A percentile compares a stretch with the other conserved stretches of the same genome.
phyloP scores from a whole-genome alignment of 2,113 vertebrate genomes.

The Corythornis vintsioides region DNA sequence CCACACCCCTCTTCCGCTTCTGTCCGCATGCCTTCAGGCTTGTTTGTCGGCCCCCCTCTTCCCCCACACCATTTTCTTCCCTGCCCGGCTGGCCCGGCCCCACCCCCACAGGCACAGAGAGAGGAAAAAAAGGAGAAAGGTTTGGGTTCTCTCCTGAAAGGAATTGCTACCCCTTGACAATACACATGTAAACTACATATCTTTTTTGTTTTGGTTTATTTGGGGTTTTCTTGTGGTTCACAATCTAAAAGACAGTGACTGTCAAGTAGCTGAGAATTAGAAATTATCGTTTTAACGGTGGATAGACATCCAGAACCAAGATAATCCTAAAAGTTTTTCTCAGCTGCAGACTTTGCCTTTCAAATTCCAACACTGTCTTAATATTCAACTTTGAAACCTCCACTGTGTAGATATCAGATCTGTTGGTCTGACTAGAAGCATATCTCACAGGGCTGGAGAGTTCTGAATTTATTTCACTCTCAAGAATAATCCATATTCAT shows the following conservation, averaged over 20 bases:
- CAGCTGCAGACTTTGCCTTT: not conserved
- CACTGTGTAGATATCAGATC: not conserved
- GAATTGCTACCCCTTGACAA: too few relatives aligned
- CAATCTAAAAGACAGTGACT: not conserved
- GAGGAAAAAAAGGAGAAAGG: too few relatives aligned
- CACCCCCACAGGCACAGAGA: too few relatives aligned
- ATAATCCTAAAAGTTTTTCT: not conserved
- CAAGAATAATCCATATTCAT: not conserved
- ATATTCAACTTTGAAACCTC: not conserved
- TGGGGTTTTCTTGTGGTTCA: not conserved
- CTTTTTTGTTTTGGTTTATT: too few relatives aligned
- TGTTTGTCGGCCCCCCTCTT: too few relatives aligned
- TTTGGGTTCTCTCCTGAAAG: too few relatives aligned
- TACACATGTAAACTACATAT: not conserved
- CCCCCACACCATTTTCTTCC: too few relatives aligned
- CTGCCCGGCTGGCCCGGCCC: too few relatives aligned
- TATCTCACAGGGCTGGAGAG: not conserved
- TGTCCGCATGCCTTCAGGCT: too few relatives aligned
- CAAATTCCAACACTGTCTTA: not conserved
- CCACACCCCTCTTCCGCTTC: too few relatives aligned
- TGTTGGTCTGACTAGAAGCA: accelerated
- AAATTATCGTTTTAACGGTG: not conserved
- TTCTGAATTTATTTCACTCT: not conserved
- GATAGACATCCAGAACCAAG: not conserved
- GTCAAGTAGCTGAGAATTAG: not conserved